Evolutionary conservation across 2,113 vertebrate species (phyloP).

Genomic region (Corydoras maculifer): DNA sequence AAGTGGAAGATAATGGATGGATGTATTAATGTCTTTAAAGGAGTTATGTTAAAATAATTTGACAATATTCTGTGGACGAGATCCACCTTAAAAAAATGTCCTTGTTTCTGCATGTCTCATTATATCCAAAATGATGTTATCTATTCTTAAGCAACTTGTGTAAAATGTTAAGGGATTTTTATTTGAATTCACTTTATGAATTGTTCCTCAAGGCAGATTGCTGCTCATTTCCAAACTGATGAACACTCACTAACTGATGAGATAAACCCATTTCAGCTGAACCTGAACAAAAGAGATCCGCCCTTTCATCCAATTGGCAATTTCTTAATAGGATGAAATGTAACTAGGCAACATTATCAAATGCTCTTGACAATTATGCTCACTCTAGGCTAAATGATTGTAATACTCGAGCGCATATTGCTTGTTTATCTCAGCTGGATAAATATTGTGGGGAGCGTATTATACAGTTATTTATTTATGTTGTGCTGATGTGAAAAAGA

Average conservation of each 20-base stretch:
- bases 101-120: conserved; percentile 24
- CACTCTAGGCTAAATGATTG: conserved; percentile 54
- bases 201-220: conserved; percentile 53
- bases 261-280: conserved; percentile 53
- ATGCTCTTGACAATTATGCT: conserved; percentile 54
- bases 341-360: conserved; percentile 54
- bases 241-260: conserved; percentile 63
- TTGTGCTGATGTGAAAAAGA: conserved; percentile 36
- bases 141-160: conserved; percentile 55
- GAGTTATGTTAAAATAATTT: background rate
- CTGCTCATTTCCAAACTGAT: conserved; percentile 60
- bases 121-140: conserved; percentile 57
- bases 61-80: too few relatives aligned
- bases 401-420: conserved; percentile 36
- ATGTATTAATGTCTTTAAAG: too few relatives aligned
- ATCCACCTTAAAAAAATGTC: too few relatives aligned
- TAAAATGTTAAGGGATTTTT: conserved; percentile 53
- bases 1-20: too few relatives aligned
- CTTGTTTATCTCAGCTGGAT: conserved; percentile 37
- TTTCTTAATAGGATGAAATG: conserved; percentile 46
- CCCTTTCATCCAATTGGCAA: conserved; percentile 42
- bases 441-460: conserved; percentile 52
- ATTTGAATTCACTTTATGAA: conserved; percentile 50
- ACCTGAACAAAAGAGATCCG: conserved; percentile 33
- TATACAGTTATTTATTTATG: conserved; percentile 53